Base-by-base conservation (phyloP, 1,140 invertebrate genomes). In the Drosophila funebris region DNA sequence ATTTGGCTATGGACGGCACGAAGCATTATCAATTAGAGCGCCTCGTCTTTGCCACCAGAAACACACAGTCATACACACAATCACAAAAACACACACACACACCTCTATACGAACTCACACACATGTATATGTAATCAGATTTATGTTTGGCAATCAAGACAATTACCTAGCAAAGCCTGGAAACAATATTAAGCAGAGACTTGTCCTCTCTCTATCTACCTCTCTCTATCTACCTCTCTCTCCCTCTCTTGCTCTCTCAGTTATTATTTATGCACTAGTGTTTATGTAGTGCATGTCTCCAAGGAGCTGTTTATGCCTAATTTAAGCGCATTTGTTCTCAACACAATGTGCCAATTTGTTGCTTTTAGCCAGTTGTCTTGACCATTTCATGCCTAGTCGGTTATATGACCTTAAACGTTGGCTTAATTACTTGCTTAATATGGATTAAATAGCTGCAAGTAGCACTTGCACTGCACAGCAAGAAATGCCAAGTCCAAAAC, bases 211-310 rank as follows among this genome's bases (percentile, higher is more conserved):
- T 4, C 13, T 41, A 11, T 39, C n/a, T n/a, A n/a, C n/a, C 37
- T 41, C 37, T 18, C 13, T 14, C 3, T 14, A n/a, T 14, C 37
- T 39, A n/a, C 9, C 37, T 16, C 37, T 41, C 37, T 41, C 37
- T 41, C 20, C 22, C 27, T 50, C 13, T 71, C 31, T 61, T 1
- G 37, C n/a, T 18, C 18, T 53, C 9, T 9, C 16, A 78, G 88
- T 69, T 87, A 87, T 85, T 87, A 85, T 88, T 88, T 82, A 81
- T 85, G 82, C 82, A 78, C 44, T 64, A 61, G 52, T 77, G 44
- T 82, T 69, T 69, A 63, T 72, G 73, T 61, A 66, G 44, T 73
- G 61, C 41, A 62, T 60, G 72, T 83, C 76, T 83, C 80, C 50
- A 73, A 58, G 73, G 68, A 69, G 44, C 61, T 48, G 61, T 82